Evolutionary conservation across 2,797 vertebrate species (phyloP).

Genomic region (Tadarida brasiliensis): DNA sequence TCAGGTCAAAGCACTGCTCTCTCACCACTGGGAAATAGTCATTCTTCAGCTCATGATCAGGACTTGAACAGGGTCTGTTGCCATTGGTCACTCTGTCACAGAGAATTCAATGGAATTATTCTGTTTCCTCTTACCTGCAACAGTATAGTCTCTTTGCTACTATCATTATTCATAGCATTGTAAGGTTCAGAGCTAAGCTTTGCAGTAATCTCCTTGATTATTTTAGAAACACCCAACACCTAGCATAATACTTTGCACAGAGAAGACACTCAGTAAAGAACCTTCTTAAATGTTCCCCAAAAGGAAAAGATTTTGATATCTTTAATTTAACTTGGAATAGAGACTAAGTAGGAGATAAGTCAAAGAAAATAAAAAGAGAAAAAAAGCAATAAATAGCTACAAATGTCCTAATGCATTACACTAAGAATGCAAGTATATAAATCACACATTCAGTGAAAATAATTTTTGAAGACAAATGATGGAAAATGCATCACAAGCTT

Average conservation of each 20-base stretch:
- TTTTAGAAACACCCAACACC: slow-evolving; percentile 52
- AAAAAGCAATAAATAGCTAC: slow-evolving; percentile 29
- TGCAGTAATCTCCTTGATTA: slow-evolving; percentile 37
- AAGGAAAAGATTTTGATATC: neutral
- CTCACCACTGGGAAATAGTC: slow-evolving; percentile 35
- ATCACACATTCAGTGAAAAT: neutral
- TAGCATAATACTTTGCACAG: neutral
- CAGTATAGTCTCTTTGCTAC: neutral
- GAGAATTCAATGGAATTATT: slow-evolving; percentile 51
- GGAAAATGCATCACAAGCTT: neutral
- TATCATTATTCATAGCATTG: slow-evolving; percentile 9
- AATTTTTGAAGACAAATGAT: slow-evolving; percentile 42
- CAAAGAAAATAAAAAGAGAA: slow-evolving; percentile 42
- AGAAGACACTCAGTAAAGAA: neutral
- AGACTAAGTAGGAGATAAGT: slow-evolving; percentile 24
- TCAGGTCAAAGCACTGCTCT: slow-evolving; percentile 36
- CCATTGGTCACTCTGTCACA: slow-evolving; percentile 59
- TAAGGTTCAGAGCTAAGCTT: slow-evolving; percentile 54
- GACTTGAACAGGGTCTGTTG: slow-evolving; percentile 34
- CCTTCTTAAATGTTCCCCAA: neutral
- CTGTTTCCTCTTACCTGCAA: slow-evolving; percentile 45
- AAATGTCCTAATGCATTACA: neutral
- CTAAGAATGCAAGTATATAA: slow-evolving; percentile 38
- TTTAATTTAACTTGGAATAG: slow-evolving; percentile 47
- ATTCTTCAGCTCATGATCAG: slow-evolving; percentile 45